Evolutionary conservation across 2,797 vertebrate genomes (phyloP), one percentile per base, ranked within the genome.

Genomic region (Passerculus sandwichensis): DNA sequence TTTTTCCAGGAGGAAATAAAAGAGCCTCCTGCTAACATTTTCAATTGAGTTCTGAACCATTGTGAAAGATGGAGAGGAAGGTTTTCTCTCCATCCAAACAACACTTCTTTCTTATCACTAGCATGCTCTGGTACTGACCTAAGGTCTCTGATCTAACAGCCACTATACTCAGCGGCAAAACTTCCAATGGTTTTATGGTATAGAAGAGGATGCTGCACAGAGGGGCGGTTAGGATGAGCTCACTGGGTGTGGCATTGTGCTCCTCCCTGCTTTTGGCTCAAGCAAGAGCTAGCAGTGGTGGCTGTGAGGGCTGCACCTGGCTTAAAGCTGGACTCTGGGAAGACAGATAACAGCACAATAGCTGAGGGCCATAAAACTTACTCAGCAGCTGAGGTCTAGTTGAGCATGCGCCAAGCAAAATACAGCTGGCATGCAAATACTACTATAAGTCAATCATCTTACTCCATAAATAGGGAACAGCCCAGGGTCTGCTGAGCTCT

Each of bases 1-100:
- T 91, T 92, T 89, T 93, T 84, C 79, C 92, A 94, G 70, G 75
- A 89, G 60, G 79, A 96, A 92, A 88, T 87, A 85, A 91, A 85
- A 92, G 57, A 19, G 29, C 32, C 48, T 75, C 54, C 69, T 75
- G 72, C 59, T 96, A 91, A 75, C 14, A 81, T 75, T 85, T 95
- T 81, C 87, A 89, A 45, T 32, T 20, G 21, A 67, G 91, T 89
- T 94, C 87, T 76, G 34, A 94, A 57, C 60, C 53, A 57, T 27
- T 88, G 40, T 78, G 73, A 91, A 12, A 23, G 47, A 67, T 44
- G 36, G 42, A 86, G 70, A 85, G n/a, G 59, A 85, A 93, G 67
- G 40, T 26, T 59, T 85, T 11, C 12, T 59, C 42, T 64, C 69
- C 29, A 69, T 51, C 54, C 34, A 75, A 56, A 74, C 19, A 47